Base-by-base conservation (phyloP, 1,140 invertebrate genomes). In the Lasioglossum albipes region DNA sequence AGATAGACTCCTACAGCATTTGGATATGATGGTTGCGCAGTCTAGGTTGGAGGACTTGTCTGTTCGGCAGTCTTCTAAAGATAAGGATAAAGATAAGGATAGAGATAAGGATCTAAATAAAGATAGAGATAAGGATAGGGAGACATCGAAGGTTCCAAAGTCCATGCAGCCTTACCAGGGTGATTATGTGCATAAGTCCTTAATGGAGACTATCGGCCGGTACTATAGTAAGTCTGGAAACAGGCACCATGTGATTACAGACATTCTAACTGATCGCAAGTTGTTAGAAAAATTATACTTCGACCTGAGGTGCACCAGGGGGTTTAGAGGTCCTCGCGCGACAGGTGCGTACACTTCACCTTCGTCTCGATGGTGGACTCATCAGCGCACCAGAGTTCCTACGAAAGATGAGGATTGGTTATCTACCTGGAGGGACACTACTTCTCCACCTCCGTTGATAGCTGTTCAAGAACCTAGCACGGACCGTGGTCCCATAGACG, bases 281-380 rank as follows among this genome's bases (percentile, higher is more conserved):
- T 93, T 96, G 2, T 91, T 96, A 72, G 96, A 96, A 90, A 96
- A 95, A 86, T 91, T 96, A 3, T 96, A 96, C 86, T 96, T 96
- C 86, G 95, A 96, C 87, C 91, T 96, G 64, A 93, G 96, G 81
- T 95, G 96, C 87, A 95, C 96, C 7, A 95, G 96, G 85, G 94
- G 95, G 0, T 96, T 96, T 86, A 92, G 95, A 45, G 94, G 94
- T 49, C 93, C 94, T 10, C 83, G 94, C 69, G 92, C 91, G 0
- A 93, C 92, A 0, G 92, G 93, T 7, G 91, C 91, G 0, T 93
- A 88, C 75, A 93, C 91, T 54, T 93, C 90, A 71, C 89, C 92
- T 5, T 92, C 90, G 0, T 82, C 79, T 70, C 87, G 89, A 57
- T 92, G 92, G 92, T 91, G 93, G 89, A 82, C 87, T 36, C 73